Base-by-base conservation (phyloP, 2,797 vertebrate genomes). In the Acipenser oxyrinchus region DNA sequence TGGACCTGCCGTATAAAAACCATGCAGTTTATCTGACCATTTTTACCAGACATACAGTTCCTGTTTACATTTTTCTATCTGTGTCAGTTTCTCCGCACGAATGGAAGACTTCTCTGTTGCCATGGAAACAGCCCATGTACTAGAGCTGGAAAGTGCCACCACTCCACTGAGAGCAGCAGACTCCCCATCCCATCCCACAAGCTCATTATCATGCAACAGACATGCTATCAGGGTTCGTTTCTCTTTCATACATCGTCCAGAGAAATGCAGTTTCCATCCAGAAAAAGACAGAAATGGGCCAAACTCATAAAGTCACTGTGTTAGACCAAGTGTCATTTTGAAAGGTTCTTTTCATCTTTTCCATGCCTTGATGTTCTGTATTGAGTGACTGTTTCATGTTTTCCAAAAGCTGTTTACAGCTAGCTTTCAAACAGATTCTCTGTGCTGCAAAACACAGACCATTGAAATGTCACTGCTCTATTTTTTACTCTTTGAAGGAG, bases 31-130 rank as follows among this genome's bases (percentile, higher is more conserved):
- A n/a, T 13, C 55, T 58, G 55, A 10, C 6, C 6, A 10, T 58
- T 58, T n/a, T 12, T 12, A 58, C 11, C 55, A 58, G 12, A n/a
- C 10, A 13, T 58, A 13, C 10, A n/a, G 10, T n/a, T 58, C 55
- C 55, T 58, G 55, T n/a, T 37, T 37, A 37, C 37, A 37, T 37
- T 37, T 37, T 37, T 58, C 37, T 6, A 66, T 62, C 69, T 60
- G 53, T 69, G 71, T 49, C 63, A 62, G 62, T 58, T 58, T n/a
- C 65, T 49, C 73, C 48, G 58, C 55, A 58, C 69, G 71, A 74
- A 71, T 70, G 75, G 75, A 74, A 77, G 75, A 70, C 74, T 69
- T 62, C 49, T 37, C 52, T 48, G 78, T 80, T 80, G 72, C 75
- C 73, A 7, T 76, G 74, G 74, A 66, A 78, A 80, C 75, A 48